Percentiles rank a stretch among this genome's conserved stretches.
Conservation (phyloP, 1,140 invertebrate species). For the Papilio helenus region DNA sequence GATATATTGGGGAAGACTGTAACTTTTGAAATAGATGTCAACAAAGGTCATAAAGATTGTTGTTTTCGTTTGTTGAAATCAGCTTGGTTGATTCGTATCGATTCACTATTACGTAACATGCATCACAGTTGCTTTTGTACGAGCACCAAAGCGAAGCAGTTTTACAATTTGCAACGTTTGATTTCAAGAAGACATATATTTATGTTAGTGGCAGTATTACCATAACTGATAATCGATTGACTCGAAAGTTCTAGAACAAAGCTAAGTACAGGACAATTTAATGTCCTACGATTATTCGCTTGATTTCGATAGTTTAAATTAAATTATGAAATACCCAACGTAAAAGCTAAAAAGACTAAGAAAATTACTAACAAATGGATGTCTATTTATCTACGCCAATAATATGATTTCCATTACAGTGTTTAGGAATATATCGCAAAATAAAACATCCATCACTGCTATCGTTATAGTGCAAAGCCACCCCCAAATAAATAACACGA, state of each 20-base stretch:
- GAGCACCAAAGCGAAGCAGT: neutral
- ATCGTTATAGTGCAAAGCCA: slow-evolving; percentile 19
- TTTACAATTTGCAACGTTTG: neutral
- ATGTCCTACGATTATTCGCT: too few species aligned
- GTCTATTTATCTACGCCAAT: neutral
- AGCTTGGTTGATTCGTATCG: neutral
- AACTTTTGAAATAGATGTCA: neutral
- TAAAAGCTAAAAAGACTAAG: neutral
- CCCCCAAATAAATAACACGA: slow-evolving; percentile 24
- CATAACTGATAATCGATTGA: neutral
- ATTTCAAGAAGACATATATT: neutral
- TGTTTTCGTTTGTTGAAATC: neutral
- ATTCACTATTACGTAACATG: neutral
- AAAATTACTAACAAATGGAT: neutral
- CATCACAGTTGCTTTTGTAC: neutral
- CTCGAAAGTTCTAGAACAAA: neutral
- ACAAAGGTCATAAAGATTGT: slow-evolving; percentile 11
- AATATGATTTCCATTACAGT: slow-evolving; percentile 19
- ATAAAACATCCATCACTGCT: slow-evolving; percentile 22
- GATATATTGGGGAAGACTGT: neutral
- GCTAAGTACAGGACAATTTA: too few species aligned
- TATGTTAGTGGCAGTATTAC: neutral
- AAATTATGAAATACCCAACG: neutral
- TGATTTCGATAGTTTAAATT: neutral
- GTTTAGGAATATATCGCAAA: slow-evolving; percentile 1